A percentile compares a stretch with the other conserved stretches of the same genome.
phyloP scores from a whole-genome alignment of 2,888 invertebrate species.

The Heliconius aoede region DNA sequence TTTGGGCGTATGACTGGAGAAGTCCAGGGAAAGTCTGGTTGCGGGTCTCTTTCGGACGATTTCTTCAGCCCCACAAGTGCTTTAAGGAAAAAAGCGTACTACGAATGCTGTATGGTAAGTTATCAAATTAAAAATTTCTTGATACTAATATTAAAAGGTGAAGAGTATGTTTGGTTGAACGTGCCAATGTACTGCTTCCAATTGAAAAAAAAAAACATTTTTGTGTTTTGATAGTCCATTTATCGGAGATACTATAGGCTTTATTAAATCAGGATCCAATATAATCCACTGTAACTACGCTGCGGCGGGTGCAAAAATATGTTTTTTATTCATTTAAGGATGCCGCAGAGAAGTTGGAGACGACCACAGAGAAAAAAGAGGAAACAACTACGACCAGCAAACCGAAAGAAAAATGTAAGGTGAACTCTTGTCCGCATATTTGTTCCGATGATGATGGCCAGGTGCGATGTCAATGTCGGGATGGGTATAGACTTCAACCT shows the following conservation, averaged over 20 bases:
- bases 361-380: constrained; percentile 57
- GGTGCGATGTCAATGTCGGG: constrained; percentile 63
- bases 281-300: no score
- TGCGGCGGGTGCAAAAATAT: no score
- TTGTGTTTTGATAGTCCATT: not conserved
- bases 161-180: not conserved
- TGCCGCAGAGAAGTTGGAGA: constrained; percentile 61
- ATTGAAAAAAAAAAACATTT: not conserved
- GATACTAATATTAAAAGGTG: not conserved
- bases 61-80: constrained; percentile 54
- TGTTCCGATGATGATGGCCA: constrained; percentile 66
- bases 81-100: constrained; percentile 63
- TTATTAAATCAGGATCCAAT: no score
- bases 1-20: constrained; percentile 65
- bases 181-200: not conserved
- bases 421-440: constrained; percentile 67
- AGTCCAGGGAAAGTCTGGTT: constrained; percentile 59
- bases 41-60: constrained; percentile 56
- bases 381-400: constrained; percentile 54
- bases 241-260: no score
- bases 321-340: constrained; percentile 55
- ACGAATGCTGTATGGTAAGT: constrained; percentile 71
- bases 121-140: not conserved
- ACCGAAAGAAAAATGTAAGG: constrained; percentile 61
- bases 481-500: constrained; percentile 66